Evolutionary conservation across 2,797 vertebrate species (phyloP).

Genomic region (Ptychobarbus kaznakovi): DNA sequence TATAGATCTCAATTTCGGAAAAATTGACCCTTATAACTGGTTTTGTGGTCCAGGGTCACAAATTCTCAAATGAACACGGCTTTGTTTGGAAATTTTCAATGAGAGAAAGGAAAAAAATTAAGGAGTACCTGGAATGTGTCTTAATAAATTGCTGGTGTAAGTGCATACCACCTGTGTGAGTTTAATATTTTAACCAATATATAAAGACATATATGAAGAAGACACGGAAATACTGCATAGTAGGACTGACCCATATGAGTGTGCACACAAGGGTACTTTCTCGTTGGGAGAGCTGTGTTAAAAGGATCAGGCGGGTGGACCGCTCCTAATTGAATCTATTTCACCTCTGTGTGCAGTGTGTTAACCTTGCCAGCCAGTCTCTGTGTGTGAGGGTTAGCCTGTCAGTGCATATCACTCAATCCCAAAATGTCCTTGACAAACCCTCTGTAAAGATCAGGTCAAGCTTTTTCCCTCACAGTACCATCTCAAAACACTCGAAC

Average conservation of each 20-base stretch:
- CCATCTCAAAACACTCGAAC: constrained; percentile 3
- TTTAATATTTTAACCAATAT: neutral
- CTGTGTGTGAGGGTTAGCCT: constrained; percentile 76
- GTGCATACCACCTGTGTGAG: neutral
- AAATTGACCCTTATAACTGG: neutral
- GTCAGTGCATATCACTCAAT: constrained; percentile 83
- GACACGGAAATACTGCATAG: neutral
- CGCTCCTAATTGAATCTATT: constrained; percentile 92
- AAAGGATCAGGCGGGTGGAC: constrained; percentile 89
- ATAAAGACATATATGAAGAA: constrained; percentile 14
- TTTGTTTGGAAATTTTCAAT: neutral
- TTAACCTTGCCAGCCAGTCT: constrained; percentile 91
- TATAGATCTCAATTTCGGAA: too few species aligned
- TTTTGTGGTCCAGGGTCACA: neutral
- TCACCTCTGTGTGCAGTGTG: constrained; percentile 80
- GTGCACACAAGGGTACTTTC: constrained; percentile 35
- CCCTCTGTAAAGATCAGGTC: constrained; percentile 24
- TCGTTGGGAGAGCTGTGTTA: constrained; percentile 74
- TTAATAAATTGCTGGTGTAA: neutral
- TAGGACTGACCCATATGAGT: neutral
- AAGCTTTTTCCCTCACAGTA: neutral
- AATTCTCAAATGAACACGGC: neutral
- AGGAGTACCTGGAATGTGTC: neutral
- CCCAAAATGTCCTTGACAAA: constrained; percentile 87
- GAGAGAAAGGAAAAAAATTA: neutral